These are phyloP conservation scores for Oryzias woworae DNA, from an alignment of 2,113 vertebrate genomes.

Conservation along the genomic window DNA sequence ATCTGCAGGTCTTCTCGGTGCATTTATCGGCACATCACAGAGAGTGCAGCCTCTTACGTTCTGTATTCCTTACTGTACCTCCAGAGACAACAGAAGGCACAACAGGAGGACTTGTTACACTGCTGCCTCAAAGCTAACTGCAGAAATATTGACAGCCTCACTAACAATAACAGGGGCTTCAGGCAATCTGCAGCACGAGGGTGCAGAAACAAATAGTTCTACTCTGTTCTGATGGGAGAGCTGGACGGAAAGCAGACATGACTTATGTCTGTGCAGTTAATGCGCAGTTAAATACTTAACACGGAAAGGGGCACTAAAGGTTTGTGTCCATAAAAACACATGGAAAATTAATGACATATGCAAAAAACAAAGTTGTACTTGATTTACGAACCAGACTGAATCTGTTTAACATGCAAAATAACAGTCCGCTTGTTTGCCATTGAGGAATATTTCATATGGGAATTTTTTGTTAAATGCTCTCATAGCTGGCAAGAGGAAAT, in stretches of 20 bases:
- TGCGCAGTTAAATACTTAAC: background rate
- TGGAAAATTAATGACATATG: too few species aligned
- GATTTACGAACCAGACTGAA: too few species aligned
- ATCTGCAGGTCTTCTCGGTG: slow-evolving; percentile 12
- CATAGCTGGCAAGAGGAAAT: too few species aligned
- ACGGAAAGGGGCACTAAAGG: too few species aligned
- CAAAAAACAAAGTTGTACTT: too few species aligned
- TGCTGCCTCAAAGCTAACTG: slow-evolving; percentile 21
- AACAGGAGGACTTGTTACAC: slow-evolving; percentile 25
- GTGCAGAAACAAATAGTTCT: slow-evolving; percentile 1
- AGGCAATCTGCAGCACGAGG: slow-evolving; percentile 11
- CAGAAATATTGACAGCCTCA: slow-evolving; percentile 15
- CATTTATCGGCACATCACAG: slow-evolving; percentile 22
- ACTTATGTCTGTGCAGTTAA: slow-evolving; percentile 13
- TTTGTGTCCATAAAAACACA: too few species aligned
- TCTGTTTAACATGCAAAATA: too few species aligned
- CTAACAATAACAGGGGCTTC: slow-evolving; percentile 18
- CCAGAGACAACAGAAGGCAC: slow-evolving; percentile 12
- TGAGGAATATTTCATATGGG: too few species aligned
- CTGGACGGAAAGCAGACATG: slow-evolving; percentile 19
- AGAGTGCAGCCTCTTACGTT: slow-evolving; percentile 19
- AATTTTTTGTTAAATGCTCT: too few species aligned
- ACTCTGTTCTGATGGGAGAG: slow-evolving; percentile 14
- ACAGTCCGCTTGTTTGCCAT: too few species aligned
- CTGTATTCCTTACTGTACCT: slow-evolving; percentile 21